phyloP scores from a whole-genome alignment of 2,113 vertebrate species.

The Anolis sagrei region DNA sequence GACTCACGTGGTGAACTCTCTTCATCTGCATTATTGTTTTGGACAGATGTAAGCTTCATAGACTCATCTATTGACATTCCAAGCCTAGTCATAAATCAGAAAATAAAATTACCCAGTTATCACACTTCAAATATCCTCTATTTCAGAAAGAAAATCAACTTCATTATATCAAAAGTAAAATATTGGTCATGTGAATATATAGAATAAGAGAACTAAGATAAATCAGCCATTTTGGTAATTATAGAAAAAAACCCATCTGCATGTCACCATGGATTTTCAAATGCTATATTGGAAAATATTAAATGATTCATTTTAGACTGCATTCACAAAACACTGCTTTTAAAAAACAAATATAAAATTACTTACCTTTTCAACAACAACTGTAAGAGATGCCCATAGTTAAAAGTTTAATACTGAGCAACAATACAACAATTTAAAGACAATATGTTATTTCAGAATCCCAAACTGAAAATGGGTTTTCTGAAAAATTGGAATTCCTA shows the following conservation, averaged over 20 bases:
- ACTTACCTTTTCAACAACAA: background rate
- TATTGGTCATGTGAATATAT: background rate
- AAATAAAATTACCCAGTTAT: conserved; percentile 34
- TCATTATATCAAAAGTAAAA: conserved; percentile 14
- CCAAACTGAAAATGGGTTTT: too few relatives aligned
- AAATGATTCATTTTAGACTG: background rate
- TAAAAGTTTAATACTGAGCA: background rate
- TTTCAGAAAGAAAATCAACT: background rate
- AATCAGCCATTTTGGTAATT: background rate
- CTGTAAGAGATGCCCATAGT: background rate
- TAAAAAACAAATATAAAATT: background rate
- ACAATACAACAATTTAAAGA: background rate
- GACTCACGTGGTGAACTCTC: conserved; percentile 65
- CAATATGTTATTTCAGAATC: background rate
- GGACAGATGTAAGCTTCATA: conserved; percentile 74
- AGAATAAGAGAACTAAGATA: background rate
- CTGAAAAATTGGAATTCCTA: background rate
- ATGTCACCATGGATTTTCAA: background rate
- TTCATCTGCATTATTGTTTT: conserved; percentile 73
- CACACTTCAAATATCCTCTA: background rate
- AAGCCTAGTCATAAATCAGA: conserved; percentile 71
- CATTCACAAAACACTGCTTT: background rate
- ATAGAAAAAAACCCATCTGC: background rate
- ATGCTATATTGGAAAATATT: background rate
- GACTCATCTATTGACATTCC: conserved; percentile 85